Evolutionary conservation across 2,113 vertebrate genomes (phyloP), one percentile per base, ranked within the genome.

Genomic region (Turdus rufiventris): DNA sequence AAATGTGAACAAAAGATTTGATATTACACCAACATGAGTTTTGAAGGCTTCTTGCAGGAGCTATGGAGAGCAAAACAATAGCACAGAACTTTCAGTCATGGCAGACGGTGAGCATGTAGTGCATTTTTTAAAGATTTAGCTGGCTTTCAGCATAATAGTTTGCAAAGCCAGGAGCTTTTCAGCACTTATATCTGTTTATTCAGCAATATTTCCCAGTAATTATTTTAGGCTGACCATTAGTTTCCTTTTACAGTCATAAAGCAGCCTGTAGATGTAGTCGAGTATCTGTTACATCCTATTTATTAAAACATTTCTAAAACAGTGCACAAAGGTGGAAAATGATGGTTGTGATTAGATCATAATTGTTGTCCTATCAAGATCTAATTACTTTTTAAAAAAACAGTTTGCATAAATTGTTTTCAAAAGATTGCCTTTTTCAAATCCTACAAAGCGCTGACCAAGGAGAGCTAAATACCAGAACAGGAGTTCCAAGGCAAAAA

Each of bases 161-260:
- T 86, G 73, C 61, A 95, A 94, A 96, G 47, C 78, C 74, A 71
- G 68, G 91, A 94, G 91, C 63, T 95, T 89, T 95, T 93, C 82
- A 86, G 62, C 75, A 57, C 73, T 93, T 91, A 65, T 34, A 92
- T 85, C 77, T 92, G 89, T 93, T 91, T 93, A 91, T 93, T 94
- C 93, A 88, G 87, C 92, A 90, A 85, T 96, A 93, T 96, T 96
- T 93, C 88, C 62, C 60, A 79, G 71, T 86, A 93, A 91, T 96
- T 95, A 83, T 95, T 94, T 93, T 70, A 93, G 73, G 29, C 80
- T 94, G 92, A 93, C 61, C 88, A 63, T 93, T 76, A 75, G 50
- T 95, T 94, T 96, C 70, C 73, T 84, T 96, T 96, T 83, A 82
- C 73, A 94, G 61, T 92, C 83, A 90, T 77, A 93, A 95, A 94